phyloP scores from a whole-genome alignment of 2,888 invertebrate species.

The Callimorpha dominula region DNA sequence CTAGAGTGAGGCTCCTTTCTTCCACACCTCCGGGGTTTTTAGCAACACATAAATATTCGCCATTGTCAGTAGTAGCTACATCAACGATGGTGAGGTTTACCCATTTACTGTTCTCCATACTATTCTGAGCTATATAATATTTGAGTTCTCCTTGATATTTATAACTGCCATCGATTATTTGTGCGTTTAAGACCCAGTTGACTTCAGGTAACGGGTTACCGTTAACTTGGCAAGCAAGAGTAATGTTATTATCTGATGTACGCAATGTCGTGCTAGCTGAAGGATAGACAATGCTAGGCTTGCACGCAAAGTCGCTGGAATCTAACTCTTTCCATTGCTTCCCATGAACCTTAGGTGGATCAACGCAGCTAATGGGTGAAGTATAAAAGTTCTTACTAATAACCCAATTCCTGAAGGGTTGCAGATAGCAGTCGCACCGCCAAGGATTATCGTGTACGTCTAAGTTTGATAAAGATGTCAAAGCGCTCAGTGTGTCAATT shows the following conservation, averaged over 20 bases:
- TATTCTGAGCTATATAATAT: constrained; percentile 74
- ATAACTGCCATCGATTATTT: constrained; percentile 85
- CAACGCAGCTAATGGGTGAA: constrained; percentile 90
- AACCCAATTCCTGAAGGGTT: constrained; percentile 92
- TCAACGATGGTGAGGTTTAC: constrained; percentile 90
- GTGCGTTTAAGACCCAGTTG: constrained; percentile 90
- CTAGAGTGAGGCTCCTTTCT: constrained; percentile 91
- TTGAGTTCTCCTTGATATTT: constrained; percentile 82
- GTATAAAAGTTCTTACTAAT: constrained; percentile 91
- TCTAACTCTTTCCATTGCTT: constrained; percentile 91
- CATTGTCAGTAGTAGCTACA: constrained; percentile 88
- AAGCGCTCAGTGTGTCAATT: constrained; percentile 88
- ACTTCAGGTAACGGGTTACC: constrained; percentile 93
- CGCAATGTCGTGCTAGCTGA: constrained; percentile 87
- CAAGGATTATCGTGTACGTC: constrained; percentile 94
- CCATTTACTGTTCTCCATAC: constrained; percentile 83
- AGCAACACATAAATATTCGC: constrained; percentile 92
- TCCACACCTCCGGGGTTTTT: constrained; percentile 93
- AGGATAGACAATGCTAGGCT: constrained; percentile 91
- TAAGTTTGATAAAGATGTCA: constrained; percentile 90
- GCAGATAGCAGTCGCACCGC: constrained; percentile 95
- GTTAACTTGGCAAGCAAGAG: constrained; percentile 91
- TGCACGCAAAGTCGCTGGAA: constrained; percentile 93
- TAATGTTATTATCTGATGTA: constrained; percentile 89
- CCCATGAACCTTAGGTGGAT: constrained; percentile 89